Evolutionary conservation across 2,113 vertebrate species (phyloP), one percentile per base, ranked within the genome.

Genomic region (Lophotis ruficrista): DNA sequence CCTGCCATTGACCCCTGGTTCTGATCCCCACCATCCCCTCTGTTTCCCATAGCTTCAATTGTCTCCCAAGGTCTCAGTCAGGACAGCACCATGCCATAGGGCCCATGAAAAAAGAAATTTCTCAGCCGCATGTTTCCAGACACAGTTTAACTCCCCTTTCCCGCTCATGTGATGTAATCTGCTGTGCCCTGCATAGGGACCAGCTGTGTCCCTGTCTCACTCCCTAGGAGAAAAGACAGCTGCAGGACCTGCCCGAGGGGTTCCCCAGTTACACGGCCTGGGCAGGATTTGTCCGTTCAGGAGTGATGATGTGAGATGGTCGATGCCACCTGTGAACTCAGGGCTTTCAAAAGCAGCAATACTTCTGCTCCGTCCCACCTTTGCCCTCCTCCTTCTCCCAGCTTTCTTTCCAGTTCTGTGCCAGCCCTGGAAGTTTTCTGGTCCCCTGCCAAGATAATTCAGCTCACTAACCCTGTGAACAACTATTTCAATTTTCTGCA

Each of bases 281-380:
- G 25, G 27, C 35, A 87, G 41, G 2, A 6, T 54, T 83, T 91
- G 22, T n/a, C 47, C 1, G 0, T 5, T 27, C 30, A 22, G 38
- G 16, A 83, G 6, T 6, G 24, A 38, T 24, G 71, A 14, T 18
- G 20, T 35, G 50, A 77, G 37, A 24, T 24, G 27, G 14, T 50
- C 0, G 0, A 60, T 14, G 12, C 3, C 7, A 57, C 31, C 20
- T n/a, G 9, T 5, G 38, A 87, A 1, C 27, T 61, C n/a, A 35
- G 22, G n/a, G 17, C 14, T 73, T 78, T 45, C 72, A 41, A 82
- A 87, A 56, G 4, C 12, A 58, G 23, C 10, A 51, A 31, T 17
- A 11, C 0, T 70, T 38, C 56, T 58, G 14, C 14, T 75, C 15
- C 14, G 3, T 80, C 51, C 56, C 38, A 57, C 31, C 20, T 76